A percentile compares a stretch with the other conserved stretches of the same genome.
These are phyloP conservation scores for Macquaria ambigua DNA, from an alignment of 2,113 vertebrate genomes.

Conservation along the genomic window DNA sequence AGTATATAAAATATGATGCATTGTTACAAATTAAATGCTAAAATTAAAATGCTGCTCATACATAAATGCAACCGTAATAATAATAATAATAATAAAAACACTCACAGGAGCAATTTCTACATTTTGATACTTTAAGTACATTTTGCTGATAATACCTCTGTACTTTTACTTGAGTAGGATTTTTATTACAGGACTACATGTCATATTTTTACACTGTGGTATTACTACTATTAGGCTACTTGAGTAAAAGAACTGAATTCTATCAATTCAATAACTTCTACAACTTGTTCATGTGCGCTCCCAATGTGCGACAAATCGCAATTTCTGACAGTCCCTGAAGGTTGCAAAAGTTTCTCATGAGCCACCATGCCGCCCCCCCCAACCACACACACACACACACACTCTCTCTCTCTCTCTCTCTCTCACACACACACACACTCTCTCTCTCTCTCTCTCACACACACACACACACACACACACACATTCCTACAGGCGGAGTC, in stretches of 20 bases:
- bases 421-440: constrained; percentile 34
- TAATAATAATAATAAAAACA: neutral
- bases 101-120: neutral
- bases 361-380: constrained; percentile 6
- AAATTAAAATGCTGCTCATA: neutral
- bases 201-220: neutral
- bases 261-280: too few species aligned
- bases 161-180: neutral
- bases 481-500: constrained; percentile 84
- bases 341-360: constrained; percentile 47
- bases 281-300: neutral
- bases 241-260: neutral
- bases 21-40: neutral
- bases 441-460: too few species aligned
- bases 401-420: neutral
- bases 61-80: neutral
- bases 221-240: neutral
- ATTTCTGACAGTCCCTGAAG: constrained; percentile 45
- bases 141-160: neutral
- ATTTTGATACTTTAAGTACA: neutral
- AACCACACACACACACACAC: constrained; percentile 4
- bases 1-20: neutral
- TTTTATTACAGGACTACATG: neutral
- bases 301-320: fast-evolving
- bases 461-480: constrained; percentile 41